phyloP scores from a whole-genome alignment of 1,140 invertebrate species.

The Heliconius congener region DNA sequence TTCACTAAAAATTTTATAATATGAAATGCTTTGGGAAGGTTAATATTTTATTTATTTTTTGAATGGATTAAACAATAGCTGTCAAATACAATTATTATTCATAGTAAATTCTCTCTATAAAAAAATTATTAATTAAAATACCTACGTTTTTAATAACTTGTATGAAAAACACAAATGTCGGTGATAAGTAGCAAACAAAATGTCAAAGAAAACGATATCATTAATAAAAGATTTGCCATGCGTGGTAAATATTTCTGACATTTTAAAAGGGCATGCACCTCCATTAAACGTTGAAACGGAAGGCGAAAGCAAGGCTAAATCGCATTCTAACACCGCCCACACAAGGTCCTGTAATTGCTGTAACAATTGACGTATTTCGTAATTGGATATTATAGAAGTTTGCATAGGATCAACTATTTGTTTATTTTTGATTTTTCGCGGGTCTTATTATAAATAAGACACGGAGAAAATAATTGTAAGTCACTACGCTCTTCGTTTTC shows the following conservation, averaged over 20 bases:
- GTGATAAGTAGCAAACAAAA: not conserved
- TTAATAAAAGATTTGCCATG: slow-evolving; percentile 10
- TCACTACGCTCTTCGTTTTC: no score
- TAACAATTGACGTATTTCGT: slow-evolving; percentile 17
- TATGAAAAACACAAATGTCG: no score
- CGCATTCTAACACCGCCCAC: slow-evolving; percentile 20
- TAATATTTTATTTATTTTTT: no score
- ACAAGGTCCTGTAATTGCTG: slow-evolving; percentile 31
- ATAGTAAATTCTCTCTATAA: no score
- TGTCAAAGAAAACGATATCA: not conserved
- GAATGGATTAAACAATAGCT: no score
- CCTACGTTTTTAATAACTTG: no score
- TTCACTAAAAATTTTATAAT: no score
- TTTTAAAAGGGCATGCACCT: slow-evolving; percentile 13
- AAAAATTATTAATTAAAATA: no score
- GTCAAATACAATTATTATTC: no score
- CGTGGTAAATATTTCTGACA: not conserved
- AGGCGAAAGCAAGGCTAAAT: slow-evolving; percentile 30
- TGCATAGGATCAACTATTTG: not conserved
- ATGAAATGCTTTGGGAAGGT: no score
- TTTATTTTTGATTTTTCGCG: not conserved
- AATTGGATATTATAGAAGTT: slow-evolving; percentile 1
- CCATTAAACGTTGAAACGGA: slow-evolving; percentile 5
- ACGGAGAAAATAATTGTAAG: no score
- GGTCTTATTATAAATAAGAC: no score